A percentile compares a stretch with the other conserved stretches of the same genome.
Evolutionary conservation across 1,140 invertebrate genomes (phyloP).

Genomic region (Drosophila biarmipes): DNA sequence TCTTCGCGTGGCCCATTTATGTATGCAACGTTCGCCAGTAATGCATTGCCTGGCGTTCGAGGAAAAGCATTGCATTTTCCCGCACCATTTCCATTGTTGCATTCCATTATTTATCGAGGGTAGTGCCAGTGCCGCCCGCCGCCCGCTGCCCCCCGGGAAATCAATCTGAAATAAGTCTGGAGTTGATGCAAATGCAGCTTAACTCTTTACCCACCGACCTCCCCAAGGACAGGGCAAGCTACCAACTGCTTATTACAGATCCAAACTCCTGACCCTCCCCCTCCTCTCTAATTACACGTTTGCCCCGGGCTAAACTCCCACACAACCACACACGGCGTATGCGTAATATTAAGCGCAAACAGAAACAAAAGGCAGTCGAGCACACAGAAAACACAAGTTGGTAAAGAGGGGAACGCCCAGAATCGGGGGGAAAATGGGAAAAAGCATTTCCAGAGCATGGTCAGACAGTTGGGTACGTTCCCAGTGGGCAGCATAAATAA

Average conservation of each 20-base stretch:
- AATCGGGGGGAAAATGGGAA: constrained; percentile 4
- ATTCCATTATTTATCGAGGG: constrained; percentile 51
- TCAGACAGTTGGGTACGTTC: constrained; percentile 29
- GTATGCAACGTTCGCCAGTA: constrained; percentile 11
- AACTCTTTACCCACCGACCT: constrained; percentile 43
- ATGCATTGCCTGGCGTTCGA: constrained; percentile 7
- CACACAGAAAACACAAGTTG: constrained; percentile 58
- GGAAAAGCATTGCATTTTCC: constrained; percentile 45
- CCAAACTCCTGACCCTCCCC: constrained; percentile 11
- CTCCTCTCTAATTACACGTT: constrained; percentile 57
- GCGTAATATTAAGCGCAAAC: constrained; percentile 63
- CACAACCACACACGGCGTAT: constrained; percentile 59
- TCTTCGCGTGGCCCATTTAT: constrained; percentile 41
- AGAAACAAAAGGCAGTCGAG: constrained; percentile 25
- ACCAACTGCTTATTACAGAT: constrained; percentile 67
- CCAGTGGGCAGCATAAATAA: constrained; percentile 61
- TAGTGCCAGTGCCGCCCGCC: neutral
- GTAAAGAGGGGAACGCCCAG: constrained; percentile 10
- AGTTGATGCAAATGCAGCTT: constrained; percentile 45
- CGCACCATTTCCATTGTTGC: constrained; percentile 12
- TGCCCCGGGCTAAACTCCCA: constrained; percentile 39
- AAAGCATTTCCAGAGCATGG: constrained; percentile 23
- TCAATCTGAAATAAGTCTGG: constrained; percentile 62
- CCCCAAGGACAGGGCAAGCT: constrained; percentile 60
- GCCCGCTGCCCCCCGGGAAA: constrained; percentile 47